Percentiles rank a stretch among this genome's conserved stretches.
These are phyloP conservation scores for Zoanthus sansibaricus DNA, from an alignment of 92 coral and sea anemone species.

Conservation along the genomic window DNA sequence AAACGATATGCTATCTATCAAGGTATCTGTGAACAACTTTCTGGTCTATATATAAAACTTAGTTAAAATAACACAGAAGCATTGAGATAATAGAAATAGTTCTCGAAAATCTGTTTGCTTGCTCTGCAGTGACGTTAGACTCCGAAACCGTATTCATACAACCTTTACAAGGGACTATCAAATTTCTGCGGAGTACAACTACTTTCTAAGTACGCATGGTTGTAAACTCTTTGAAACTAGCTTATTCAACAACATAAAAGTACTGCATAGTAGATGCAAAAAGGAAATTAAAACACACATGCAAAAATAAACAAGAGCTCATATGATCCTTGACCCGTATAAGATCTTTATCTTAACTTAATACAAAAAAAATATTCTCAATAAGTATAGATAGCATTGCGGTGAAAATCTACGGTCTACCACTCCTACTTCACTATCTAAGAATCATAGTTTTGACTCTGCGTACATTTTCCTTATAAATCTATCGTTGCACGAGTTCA, in stretches of 20 bases:
- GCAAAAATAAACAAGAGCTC: neutral
- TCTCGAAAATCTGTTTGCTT: too few species aligned
- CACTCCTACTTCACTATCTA: neutral
- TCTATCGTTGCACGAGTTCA: neutral
- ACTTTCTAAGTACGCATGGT: too few species aligned
- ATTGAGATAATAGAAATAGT: too few species aligned
- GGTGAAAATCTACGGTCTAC: neutral
- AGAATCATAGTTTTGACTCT: conserved; percentile 29
- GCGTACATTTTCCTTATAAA: neutral
- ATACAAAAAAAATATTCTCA: neutral
- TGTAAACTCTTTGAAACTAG: too few species aligned
- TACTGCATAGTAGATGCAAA: neutral
- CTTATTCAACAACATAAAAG: neutral
- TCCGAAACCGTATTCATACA: too few species aligned
- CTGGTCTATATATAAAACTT: too few species aligned
- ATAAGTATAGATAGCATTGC: neutral
- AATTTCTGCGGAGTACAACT: too few species aligned
- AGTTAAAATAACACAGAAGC: too few species aligned
- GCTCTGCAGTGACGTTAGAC: too few species aligned
- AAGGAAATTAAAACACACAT: neutral
- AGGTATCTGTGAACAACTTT: too few species aligned
- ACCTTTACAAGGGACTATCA: too few species aligned
- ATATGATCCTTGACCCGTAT: neutral
- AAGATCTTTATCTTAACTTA: neutral
- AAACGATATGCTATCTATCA: too few species aligned